Percentiles rank a stretch among this genome's conserved stretches.
Evolutionary conservation across 2,888 invertebrate species (phyloP).

Genomic region (Amblyjoppa proteus): DNA sequence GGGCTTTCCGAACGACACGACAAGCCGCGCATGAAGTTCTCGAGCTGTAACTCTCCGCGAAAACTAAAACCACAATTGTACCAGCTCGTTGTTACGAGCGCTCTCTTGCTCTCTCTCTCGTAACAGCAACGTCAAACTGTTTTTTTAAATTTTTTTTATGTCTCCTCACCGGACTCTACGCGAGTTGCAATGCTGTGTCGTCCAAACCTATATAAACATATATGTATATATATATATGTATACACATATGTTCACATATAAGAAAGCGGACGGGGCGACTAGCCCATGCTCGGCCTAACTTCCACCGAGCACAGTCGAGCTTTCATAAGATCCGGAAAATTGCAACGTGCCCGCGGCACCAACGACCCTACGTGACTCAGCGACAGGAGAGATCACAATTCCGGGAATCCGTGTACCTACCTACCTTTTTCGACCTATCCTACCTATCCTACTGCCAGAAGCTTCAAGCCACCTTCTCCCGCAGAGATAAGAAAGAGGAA

Average conservation of each 20-base stretch:
- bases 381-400: conserved; percentile 67
- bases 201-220: neutral
- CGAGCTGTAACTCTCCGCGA: neutral
- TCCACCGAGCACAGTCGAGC: conserved; percentile 45
- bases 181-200: conserved; percentile 23
- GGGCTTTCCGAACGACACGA: neutral
- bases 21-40: neutral
- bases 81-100: neutral
- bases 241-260: neutral
- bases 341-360: conserved; percentile 68
- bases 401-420: conserved; percentile 63
- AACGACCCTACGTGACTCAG: conserved; percentile 68
- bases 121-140: conserved; percentile 56
- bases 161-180: conserved; percentile 17
- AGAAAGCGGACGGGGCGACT: neutral
- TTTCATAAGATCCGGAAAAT: conserved; percentile 69
- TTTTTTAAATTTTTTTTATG: conserved; percentile 28
- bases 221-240: neutral
- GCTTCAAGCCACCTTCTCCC: conserved; percentile 13
- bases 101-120: conserved; percentile 6
- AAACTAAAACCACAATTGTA: conserved; percentile 11
- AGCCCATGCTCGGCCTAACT: neutral
- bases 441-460: conserved; percentile 31
- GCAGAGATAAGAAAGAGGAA: conserved; percentile 51
- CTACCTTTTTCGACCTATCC: conserved; percentile 17